A percentile compares a stretch with the other conserved stretches of the same genome.
phyloP scores from a whole-genome alignment of 2,888 invertebrate genomes.

The Ptilodon capucinus region DNA sequence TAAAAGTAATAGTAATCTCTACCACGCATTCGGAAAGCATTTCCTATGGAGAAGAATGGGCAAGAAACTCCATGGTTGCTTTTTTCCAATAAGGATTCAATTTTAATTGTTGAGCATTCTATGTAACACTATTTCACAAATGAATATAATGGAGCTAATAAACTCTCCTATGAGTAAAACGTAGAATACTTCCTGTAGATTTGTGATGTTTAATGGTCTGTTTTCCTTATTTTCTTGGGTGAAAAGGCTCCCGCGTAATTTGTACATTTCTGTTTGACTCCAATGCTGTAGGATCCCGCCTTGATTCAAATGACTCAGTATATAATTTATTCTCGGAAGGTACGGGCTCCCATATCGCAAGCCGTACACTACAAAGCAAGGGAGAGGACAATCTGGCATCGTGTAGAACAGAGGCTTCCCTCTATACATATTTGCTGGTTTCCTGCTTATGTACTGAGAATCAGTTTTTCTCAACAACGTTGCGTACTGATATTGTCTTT shows the following conservation, averaged over 20 bases:
- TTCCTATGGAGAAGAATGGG: too few relatives aligned
- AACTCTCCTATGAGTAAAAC: constrained; percentile 54
- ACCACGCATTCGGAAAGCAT: too few relatives aligned
- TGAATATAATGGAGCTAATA: constrained; percentile 49
- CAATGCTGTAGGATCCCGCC: constrained; percentile 76
- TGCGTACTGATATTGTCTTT: constrained; percentile 70
- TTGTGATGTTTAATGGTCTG: constrained; percentile 58
- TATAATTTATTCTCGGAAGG: constrained; percentile 66
- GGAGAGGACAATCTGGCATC: constrained; percentile 78
- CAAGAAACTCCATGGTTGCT: too few relatives aligned
- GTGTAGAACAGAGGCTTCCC: constrained; percentile 76
- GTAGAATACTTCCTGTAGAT: constrained; percentile 74
- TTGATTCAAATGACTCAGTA: constrained; percentile 73
- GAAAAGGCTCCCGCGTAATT: constrained; percentile 34
- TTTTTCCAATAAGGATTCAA: too few relatives aligned
- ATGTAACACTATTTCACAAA: constrained; percentile 47
- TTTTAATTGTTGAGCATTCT: constrained; percentile 9
- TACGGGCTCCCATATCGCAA: constrained; percentile 83
- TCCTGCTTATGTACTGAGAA: constrained; percentile 51
- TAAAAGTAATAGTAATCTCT: too few relatives aligned
- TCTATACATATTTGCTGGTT: constrained; percentile 50
- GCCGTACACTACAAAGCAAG: constrained; percentile 80
- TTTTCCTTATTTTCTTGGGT: constrained; percentile 51
- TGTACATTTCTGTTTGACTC: constrained; percentile 56
- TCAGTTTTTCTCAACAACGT: constrained; percentile 75